Conservation (phyloP, 2,797 vertebrate genomes). For the Limnodromus scolopaceus region DNA sequence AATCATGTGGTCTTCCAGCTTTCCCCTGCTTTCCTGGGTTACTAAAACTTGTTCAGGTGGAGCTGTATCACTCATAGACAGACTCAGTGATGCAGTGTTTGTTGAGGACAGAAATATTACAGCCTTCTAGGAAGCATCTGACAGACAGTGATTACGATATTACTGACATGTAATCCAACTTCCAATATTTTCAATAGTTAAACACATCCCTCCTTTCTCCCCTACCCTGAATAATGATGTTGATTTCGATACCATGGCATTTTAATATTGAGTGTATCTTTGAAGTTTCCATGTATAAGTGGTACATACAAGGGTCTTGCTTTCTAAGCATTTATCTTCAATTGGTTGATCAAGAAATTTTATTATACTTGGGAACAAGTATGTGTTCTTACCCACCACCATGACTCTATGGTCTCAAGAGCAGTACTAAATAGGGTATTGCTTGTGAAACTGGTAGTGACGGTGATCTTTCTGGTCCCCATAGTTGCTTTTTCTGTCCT, state of each 20-base stretch:
- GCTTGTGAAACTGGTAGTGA: not conserved
- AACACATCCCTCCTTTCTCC: not conserved
- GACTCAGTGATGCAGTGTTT: not conserved
- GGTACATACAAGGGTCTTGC: not conserved
- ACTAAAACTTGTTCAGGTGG: not conserved
- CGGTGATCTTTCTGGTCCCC: not conserved
- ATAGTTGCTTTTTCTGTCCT: not conserved
- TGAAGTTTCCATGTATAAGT: not conserved
- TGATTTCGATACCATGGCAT: not conserved
- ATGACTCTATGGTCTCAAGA: not conserved
- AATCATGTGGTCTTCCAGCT: not conserved
- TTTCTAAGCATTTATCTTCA: not conserved
- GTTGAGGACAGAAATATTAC: not conserved
- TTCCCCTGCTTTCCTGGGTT: not conserved
- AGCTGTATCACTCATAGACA: not conserved
- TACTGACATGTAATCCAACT: not conserved
- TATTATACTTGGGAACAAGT: not conserved
- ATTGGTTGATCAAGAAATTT: not conserved
- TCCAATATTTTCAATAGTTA: not conserved
- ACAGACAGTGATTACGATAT: not conserved
- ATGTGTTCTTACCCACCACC: not conserved
- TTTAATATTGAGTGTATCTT: not conserved
- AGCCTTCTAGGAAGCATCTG: not conserved
- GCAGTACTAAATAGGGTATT: not conserved
- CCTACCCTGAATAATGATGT: not conserved